Percentiles rank a stretch among this genome's conserved stretches.
Conservation (phyloP, 2,888 invertebrate species). For the Ormia ochracea region DNA sequence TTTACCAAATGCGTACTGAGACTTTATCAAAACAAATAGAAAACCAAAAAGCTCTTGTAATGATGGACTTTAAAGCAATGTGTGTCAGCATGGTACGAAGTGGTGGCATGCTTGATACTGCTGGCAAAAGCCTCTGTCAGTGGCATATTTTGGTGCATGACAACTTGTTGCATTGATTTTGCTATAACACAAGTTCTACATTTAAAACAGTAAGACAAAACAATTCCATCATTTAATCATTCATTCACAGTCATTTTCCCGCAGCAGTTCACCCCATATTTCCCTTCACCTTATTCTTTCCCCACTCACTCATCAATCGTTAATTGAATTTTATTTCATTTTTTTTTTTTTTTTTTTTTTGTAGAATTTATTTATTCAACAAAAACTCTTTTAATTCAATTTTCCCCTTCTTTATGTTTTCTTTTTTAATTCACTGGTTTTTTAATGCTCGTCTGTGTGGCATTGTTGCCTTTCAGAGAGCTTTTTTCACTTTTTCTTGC, state of each 20-base stretch:
- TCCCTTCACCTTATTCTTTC: not conserved
- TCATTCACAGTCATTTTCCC: not conserved
- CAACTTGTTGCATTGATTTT: slow-evolving; percentile 38
- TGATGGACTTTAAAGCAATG: slow-evolving; percentile 30
- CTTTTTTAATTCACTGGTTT: slow-evolving; percentile 3
- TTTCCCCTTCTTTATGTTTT: slow-evolving; percentile 6
- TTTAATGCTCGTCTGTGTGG: slow-evolving; percentile 14
- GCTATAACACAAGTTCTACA: slow-evolving; percentile 9
- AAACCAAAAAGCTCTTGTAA: not conserved
- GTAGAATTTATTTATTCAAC: slow-evolving; percentile 8
- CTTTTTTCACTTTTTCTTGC: not conserved
- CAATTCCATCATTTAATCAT: not conserved
- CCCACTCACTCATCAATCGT: slow-evolving; percentile 2
- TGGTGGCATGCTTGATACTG: too few species aligned
- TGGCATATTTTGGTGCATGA: not conserved
- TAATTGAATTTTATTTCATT: slow-evolving; percentile 35
- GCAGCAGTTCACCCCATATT: not conserved
- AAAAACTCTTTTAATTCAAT: slow-evolving; percentile 32
- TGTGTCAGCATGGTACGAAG: not conserved
- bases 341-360: slow-evolving; percentile 12
- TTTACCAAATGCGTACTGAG: slow-evolving; percentile 20
- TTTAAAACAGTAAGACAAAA: not conserved
- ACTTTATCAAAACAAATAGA: slow-evolving; percentile 2
- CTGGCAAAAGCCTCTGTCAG: too few species aligned
- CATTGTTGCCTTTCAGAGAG: slow-evolving; percentile 29